Evolutionary conservation across 2,797 vertebrate species (phyloP), one percentile per base, ranked within the genome.

Genomic region (Naso thynnoides): DNA sequence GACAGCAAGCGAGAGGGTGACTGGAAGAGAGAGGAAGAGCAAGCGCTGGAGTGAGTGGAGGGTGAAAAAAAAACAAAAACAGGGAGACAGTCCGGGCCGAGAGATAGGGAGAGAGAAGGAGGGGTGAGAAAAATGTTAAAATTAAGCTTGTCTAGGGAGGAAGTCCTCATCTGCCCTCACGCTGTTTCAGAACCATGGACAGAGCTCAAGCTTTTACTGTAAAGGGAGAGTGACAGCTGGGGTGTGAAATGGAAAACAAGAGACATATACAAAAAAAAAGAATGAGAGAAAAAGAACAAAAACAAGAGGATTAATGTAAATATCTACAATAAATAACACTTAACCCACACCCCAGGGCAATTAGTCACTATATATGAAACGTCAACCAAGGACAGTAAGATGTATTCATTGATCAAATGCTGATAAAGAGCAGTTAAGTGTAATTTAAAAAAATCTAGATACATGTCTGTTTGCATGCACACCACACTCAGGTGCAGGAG

Each of bases 141-240:
- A 84, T 48, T 24, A 63, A 63, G 48, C 45, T 31, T 66, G 45
- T 75, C 85, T 58, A 63, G 65, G 50, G 36, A 73, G 50, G 19
- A 29, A 29, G 64, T 62, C 8, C 31, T 76, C 16, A 48, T 18
- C 29, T 24, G 64, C 62, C 9, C 36, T 75, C 19, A 48, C n/a
- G 50, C 29, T n/a, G 63, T 68, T 90, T 90, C 89, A 92, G 91
- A 42, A 93, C 91, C 90, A 83, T 16, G 89, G 91, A 92, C 78
- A 93, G 92, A 80, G 81, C 38, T 29, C 14, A 4, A 36, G 8
- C 48, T 73, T 58, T 78, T 23, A 65, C 27, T 33, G 24, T 26
- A 27, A 75, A 45, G 50, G 9, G n/a, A 67, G 16, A 57, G 23
- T 4, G 31, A 49, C n/a, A 38, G 36, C 23, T n/a, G 7, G 45